phyloP scores from a whole-genome alignment of 1,140 invertebrate species.

The Arctopsyche grandis region DNA sequence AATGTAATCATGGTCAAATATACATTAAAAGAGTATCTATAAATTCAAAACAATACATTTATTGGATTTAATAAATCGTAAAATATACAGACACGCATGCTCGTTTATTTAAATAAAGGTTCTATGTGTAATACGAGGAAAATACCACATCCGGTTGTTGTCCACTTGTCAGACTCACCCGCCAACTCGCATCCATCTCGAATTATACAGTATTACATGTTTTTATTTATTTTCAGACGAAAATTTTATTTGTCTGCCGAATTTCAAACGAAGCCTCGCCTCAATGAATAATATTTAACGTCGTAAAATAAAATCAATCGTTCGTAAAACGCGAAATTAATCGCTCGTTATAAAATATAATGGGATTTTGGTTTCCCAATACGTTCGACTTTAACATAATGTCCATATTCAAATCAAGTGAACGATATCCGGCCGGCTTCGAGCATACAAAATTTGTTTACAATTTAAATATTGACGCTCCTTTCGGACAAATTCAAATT shows the following conservation, averaged over 20 bases:
- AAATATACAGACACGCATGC: too few species aligned
- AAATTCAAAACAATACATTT: too few species aligned
- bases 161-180: too few species aligned
- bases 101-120: background rate
- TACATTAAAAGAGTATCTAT: too few species aligned
- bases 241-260: background rate
- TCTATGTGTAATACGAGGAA: too few species aligned
- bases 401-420: background rate
- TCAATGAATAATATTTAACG: background rate
- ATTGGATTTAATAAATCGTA: too few species aligned
- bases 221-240: background rate
- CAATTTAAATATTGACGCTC: background rate
- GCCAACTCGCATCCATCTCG: too few species aligned
- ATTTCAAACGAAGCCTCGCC: background rate
- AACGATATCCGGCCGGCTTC: background rate
- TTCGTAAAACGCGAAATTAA: slow-evolving; percentile 6
- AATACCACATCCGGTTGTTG: too few species aligned
- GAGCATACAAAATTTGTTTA: background rate
- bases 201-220: too few species aligned
- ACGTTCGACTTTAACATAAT: slow-evolving; percentile 8
- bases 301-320: slow-evolving; percentile 19
- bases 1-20: too few species aligned
- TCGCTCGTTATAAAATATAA: background rate
- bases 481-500: background rate
- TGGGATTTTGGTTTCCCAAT: background rate